Conservation (phyloP, 2,113 vertebrate genomes). For the Pagrus major region DNA sequence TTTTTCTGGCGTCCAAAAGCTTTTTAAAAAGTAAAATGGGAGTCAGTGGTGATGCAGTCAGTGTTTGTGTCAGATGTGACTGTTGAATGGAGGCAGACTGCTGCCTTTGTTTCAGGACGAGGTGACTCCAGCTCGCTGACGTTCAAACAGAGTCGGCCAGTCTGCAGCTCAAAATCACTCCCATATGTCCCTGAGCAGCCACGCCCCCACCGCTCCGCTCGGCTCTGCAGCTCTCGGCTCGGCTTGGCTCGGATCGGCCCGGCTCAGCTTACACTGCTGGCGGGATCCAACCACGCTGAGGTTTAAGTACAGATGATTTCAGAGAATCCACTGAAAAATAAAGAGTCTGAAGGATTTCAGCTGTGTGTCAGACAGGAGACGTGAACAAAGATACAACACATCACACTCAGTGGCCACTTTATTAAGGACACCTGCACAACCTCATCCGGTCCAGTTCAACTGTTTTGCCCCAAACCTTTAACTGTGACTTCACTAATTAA, state of each 20-base stretch:
- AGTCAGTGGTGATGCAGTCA: not conserved
- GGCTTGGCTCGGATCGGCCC: not conserved
- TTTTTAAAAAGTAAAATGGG: not conserved
- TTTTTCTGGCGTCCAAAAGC: not conserved
- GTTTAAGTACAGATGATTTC: not conserved
- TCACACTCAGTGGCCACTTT: no score
- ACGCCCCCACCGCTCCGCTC: not conserved
- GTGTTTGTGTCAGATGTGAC: not conserved
- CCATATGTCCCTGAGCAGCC: conserved; percentile 67
- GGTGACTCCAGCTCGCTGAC: conserved; percentile 42
- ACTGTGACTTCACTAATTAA: no score
- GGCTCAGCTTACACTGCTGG: not conserved
- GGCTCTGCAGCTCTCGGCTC: conserved; percentile 3
- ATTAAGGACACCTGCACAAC: no score
- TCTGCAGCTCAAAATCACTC: conserved; percentile 74
- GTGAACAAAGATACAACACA: no score
- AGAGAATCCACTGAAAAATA: not conserved
- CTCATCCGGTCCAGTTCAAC: no score
- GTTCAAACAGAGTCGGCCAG: conserved; percentile 69
- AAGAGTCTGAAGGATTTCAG: not conserved
- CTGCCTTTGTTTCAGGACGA: conserved; percentile 37
- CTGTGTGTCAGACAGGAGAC: not conserved
- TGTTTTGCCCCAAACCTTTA: no score
- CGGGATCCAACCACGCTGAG: not conserved
- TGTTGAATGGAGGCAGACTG: not conserved